phyloP scores from a whole-genome alignment of 2,888 invertebrate genomes.

The Rosalia funebris region DNA sequence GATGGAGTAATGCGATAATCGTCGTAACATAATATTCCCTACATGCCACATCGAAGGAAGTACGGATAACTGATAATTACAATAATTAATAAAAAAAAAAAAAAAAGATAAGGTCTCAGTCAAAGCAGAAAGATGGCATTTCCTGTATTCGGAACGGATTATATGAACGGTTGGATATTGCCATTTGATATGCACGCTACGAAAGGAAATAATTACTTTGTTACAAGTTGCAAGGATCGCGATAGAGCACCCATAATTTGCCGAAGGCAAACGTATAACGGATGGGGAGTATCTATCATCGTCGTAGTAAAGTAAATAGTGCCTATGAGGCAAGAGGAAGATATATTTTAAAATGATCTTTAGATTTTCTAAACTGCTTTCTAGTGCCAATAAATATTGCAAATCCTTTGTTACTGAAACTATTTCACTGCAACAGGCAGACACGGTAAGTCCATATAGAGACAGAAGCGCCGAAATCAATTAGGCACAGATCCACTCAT shows the following conservation, averaged over 20 bases:
- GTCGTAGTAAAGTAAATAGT: no score
- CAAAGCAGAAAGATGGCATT: conserved; percentile 8
- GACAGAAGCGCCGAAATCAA: no score
- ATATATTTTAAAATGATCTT: no score
- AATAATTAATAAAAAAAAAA: conserved; percentile 27
- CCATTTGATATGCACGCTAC: background rate
- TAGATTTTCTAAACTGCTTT: no score
- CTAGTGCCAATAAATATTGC: no score
- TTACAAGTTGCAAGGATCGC: background rate
- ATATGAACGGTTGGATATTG: background rate
- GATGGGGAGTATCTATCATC: no score
- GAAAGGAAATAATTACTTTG: background rate
- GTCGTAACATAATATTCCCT: conserved; percentile 10
- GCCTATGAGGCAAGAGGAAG: no score
- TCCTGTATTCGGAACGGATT: background rate
- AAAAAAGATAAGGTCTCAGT: conserved; percentile 20
- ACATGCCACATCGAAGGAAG: conserved; percentile 24
- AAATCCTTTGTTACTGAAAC: no score
- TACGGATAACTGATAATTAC: conserved; percentile 25
- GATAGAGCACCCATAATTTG: background rate
- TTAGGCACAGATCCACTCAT: no score
- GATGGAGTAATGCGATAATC: conserved; percentile 31
- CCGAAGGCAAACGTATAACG: background rate
- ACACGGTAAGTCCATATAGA: no score
- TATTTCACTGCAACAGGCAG: no score